Percentiles rank a stretch among this genome's conserved stretches.
These are phyloP conservation scores for Nibea albiflora DNA, from an alignment of 2,113 vertebrate genomes.

Conservation along the genomic window DNA sequence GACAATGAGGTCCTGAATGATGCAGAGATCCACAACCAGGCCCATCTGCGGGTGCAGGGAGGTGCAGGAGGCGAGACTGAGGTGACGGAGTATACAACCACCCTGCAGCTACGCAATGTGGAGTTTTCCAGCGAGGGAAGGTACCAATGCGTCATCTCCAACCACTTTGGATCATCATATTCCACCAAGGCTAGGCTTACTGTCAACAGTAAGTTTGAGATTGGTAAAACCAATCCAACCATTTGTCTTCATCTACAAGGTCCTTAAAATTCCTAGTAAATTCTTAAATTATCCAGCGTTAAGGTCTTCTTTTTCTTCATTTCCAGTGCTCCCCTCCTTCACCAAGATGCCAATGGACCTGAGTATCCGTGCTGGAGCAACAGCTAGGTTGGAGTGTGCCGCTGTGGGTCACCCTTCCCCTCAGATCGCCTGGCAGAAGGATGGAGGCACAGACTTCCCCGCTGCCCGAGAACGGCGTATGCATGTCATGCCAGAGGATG, in stretches of 20 bases:
- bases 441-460: constrained; percentile 96
- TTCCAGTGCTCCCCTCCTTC: constrained; percentile 93
- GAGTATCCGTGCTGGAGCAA: constrained; percentile 91
- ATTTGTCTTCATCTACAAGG: neutral
- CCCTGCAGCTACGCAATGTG: constrained; percentile 89
- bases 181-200: constrained; percentile 96
- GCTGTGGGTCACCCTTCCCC: constrained; percentile 92
- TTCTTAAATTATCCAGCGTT: neutral
- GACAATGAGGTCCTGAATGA: constrained; percentile 93
- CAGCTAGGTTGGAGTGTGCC: constrained; percentile 93
- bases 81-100: constrained; percentile 96
- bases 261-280: neutral
- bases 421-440: constrained; percentile 98
- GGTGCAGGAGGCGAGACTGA: constrained; percentile 80
- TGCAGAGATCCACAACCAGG: constrained; percentile 94
- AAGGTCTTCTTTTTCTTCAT: neutral
- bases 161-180: constrained; percentile 97
- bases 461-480: constrained; percentile 95
- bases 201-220: constrained; percentile 91
- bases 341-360: constrained; percentile 97
- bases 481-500: constrained; percentile 98
- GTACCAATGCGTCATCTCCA: constrained; percentile 99
- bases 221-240: neutral
- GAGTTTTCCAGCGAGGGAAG: constrained; percentile 93
- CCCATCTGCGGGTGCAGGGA: constrained; percentile 88